Evolutionary conservation across 2,888 invertebrate species (phyloP).

Genomic region (Tenthredo notha): DNA sequence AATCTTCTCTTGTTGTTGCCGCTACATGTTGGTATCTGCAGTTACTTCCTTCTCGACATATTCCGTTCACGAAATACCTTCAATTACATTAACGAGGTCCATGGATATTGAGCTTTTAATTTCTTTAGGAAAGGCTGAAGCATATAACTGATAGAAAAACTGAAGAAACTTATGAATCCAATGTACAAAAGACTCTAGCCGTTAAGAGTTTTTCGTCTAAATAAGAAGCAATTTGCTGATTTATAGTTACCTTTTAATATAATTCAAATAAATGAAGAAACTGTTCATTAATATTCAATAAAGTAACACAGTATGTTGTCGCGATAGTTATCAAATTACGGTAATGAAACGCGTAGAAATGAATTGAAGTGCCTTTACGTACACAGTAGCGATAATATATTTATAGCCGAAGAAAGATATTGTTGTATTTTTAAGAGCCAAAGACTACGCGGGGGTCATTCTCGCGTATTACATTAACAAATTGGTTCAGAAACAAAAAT

Average conservation of each 20-base stretch:
- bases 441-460: conserved; percentile 2
- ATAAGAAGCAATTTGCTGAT: background rate
- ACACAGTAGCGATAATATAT: conserved; percentile 26
- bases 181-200: background rate
- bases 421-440: conserved; percentile 39
- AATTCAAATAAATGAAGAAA: background rate
- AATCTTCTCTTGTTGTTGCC: conserved; percentile 60
- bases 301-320: background rate
- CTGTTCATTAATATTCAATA: background rate
- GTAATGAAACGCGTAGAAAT: background rate
- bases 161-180: background rate
- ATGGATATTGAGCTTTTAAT: background rate
- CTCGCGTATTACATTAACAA: conserved; percentile 10
- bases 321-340: background rate
- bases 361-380: conserved; percentile 47
- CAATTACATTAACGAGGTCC: background rate
- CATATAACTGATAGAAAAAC: background rate
- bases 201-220: background rate
- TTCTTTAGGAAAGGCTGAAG: background rate
- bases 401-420: conserved; percentile 9
- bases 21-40: conserved; percentile 72
- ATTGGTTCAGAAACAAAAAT: conserved; percentile 32
- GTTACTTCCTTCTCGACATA: conserved; percentile 73
- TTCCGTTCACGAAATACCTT: conserved; percentile 75
- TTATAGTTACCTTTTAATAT: background rate